Evolutionary conservation across 2,888 invertebrate species (phyloP), one percentile per base, ranked within the genome.

Genomic region (Volucella inanis): DNA sequence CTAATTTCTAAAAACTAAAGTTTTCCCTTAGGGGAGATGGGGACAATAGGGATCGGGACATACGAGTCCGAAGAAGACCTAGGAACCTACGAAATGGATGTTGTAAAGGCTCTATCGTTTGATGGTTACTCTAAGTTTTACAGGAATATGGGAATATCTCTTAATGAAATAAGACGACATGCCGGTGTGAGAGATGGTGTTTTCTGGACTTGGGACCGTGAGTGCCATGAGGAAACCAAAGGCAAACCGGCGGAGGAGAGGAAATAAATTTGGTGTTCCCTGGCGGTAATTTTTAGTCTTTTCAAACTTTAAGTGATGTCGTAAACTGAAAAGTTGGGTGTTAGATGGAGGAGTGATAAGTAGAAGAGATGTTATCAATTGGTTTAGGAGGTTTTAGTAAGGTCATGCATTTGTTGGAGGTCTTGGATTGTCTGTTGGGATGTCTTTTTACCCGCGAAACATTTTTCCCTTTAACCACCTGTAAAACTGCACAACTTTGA

Each of bases 1-100:
- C 68, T 77, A 77, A 77, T 68, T 77, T 77, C 43, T 61, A 39
- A 10, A 45, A 45, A 45, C 12, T 61, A 15, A 45, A 62, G 38
- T 74, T 64, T 54, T 70, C 6, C 6, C 14, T 45, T 52, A 45
- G 11, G 38, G 9, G 39, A 31, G 18, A 41, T 15, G 41, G 43
- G 14, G 45, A 22, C 9, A 43, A 43, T 6, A 57, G 18, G 41
- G 9, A 11, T 31, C 38, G 22, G 11, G 11, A 41, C n/a, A 6
- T 31, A 31, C 1, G 4, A 55, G 38, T 22, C n/a, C 6, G 38
- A n/a, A 12, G 55, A 38, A 2, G n/a, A n/a, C 4, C 50, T 18
- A 50, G 49, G 0, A 6, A 31, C 6, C 31, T 31, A 31, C 1
- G 14, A 31, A 14, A 22, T 10, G 11, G 6, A 47, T 14, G 67